Evolutionary conservation across 2,113 vertebrate genomes (phyloP).

Genomic region (Caretta caretta): DNA sequence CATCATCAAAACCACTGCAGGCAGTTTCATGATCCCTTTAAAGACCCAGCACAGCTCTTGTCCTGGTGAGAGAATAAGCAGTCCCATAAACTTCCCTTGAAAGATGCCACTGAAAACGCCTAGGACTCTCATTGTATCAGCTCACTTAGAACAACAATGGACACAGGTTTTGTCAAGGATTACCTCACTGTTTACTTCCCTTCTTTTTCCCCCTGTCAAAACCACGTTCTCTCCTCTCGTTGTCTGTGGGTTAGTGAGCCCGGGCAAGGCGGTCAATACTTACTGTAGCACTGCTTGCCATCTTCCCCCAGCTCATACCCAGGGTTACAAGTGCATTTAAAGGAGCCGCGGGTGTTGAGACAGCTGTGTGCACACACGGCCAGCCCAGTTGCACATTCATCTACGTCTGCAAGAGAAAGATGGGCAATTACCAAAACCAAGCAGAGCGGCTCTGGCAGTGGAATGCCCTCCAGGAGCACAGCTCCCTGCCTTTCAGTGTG

Average conservation of each 20-base stretch:
- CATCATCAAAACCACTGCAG: neutral
- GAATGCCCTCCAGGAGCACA: accelerated
- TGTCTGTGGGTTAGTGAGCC: accelerated
- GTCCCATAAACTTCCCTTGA: neutral
- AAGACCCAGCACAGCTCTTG: neutral
- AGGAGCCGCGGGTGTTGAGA: slow-evolving; percentile 91
- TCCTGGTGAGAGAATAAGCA: neutral
- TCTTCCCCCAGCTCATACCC: slow-evolving; percentile 93
- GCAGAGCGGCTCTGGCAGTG: accelerated
- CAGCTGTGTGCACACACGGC: slow-evolving; percentile 89
- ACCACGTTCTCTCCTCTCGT: accelerated
- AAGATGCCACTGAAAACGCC: neutral
- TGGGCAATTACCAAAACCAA: accelerated
- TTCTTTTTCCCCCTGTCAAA: neutral
- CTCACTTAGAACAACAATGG: accelerated
- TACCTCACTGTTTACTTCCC: neutral
- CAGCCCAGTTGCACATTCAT: slow-evolving; percentile 84
- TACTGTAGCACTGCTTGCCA: slow-evolving; percentile 92
- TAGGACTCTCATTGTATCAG: accelerated
- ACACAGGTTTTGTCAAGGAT: accelerated
- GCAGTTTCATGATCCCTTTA: neutral
- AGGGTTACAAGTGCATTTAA: slow-evolving; percentile 85
- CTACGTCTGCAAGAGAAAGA: slow-evolving; percentile 82
- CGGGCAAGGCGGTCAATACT: slow-evolving; percentile 28
- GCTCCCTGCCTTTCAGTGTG: neutral